These are phyloP conservation scores for Lipophrys pholis DNA, from an alignment of 2,113 vertebrate genomes.

Conservation along the genomic window DNA sequence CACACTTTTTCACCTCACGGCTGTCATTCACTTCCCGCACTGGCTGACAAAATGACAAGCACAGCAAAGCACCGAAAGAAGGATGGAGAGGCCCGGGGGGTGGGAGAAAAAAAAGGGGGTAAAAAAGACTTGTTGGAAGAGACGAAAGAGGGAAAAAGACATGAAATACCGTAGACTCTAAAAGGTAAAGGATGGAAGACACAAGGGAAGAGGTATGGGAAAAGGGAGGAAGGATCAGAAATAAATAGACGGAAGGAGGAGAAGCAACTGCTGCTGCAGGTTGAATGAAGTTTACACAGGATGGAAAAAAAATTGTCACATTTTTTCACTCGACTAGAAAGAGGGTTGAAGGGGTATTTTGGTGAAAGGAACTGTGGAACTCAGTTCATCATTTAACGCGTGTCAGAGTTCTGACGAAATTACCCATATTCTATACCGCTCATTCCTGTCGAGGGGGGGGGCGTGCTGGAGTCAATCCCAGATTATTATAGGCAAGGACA, in stretches of 20 bases:
- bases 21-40: constrained; percentile 52
- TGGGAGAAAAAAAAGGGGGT: constrained; percentile 2
- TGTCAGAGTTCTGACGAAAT: too few species aligned
- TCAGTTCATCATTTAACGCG: too few species aligned
- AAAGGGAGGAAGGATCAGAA: constrained; percentile 25
- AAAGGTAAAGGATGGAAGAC: not conserved
- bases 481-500: too few species aligned
- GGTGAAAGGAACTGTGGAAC: too few species aligned
- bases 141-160: not conserved
- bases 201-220: not conserved
- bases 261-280: constrained; percentile 13
- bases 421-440: too few species aligned
- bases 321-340: too few species aligned
- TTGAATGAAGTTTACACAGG: constrained; percentile 23
- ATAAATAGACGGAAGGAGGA: constrained; percentile 11
- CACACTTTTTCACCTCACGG: constrained; percentile 42
- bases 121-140: constrained; percentile 10
- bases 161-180: not conserved
- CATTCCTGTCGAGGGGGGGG: too few species aligned
- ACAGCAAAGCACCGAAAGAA: constrained; percentile 32
- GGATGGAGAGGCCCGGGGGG: not conserved
- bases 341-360: too few species aligned
- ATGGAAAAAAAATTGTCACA: not conserved
- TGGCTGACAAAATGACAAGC: constrained; percentile 54
- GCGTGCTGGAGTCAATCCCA: too few species aligned